Conservation (phyloP, 2,888 invertebrate genomes). For the Crepidodera aurea region DNA sequence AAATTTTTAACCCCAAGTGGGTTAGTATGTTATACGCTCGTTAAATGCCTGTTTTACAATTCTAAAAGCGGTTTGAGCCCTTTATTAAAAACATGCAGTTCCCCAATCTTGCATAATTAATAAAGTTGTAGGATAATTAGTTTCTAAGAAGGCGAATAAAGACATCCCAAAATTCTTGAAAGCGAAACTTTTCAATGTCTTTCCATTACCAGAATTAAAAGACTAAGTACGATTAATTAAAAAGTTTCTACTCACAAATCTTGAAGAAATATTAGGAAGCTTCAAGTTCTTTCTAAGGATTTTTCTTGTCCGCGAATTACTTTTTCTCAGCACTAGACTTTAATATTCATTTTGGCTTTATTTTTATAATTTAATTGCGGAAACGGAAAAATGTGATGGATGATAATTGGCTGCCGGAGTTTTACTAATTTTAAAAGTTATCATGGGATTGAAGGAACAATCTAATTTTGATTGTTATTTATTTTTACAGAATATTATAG, state of each 20-base stretch:
- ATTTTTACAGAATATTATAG: too few relatives aligned
- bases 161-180: constrained; percentile 18
- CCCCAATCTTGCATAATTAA: constrained; percentile 21
- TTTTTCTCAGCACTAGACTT: constrained; percentile 23
- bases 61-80: not conserved
- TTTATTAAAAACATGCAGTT: constrained; percentile 13
- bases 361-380: constrained; percentile 10
- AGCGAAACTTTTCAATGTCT: constrained; percentile 36
- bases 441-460: too few relatives aligned
- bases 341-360: constrained; percentile 23
- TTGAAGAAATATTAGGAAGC: constrained; percentile 31
- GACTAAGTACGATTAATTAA: constrained; percentile 40
- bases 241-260: constrained; percentile 36
- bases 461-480: too few relatives aligned
- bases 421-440: not conserved
- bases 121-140: constrained; percentile 32
- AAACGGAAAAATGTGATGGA: not conserved
- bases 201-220: constrained; percentile 36
- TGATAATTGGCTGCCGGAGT: not conserved
- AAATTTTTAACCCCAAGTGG: too few relatives aligned
- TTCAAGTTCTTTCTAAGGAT: constrained; percentile 22
- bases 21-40: too few relatives aligned
- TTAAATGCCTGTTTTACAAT: not conserved
- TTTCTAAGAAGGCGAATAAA: constrained; percentile 25
- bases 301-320: constrained; percentile 34